phyloP scores from a whole-genome alignment of 2,797 vertebrate genomes.

The Odontamblyopus rebecca region DNA sequence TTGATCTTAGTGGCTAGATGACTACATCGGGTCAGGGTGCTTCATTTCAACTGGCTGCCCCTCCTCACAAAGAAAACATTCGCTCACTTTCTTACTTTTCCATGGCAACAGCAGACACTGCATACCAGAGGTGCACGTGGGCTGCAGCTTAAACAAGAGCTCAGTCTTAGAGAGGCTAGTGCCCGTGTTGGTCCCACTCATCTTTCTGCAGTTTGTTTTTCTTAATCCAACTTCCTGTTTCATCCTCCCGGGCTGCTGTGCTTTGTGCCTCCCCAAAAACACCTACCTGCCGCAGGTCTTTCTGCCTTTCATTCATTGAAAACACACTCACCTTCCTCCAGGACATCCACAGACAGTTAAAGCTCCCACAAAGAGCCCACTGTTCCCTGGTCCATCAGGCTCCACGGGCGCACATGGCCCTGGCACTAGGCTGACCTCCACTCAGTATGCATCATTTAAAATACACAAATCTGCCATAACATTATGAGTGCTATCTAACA shows the following conservation, averaged over 20 bases:
- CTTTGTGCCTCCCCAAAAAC: slow-evolving; percentile 33
- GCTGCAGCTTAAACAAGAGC: slow-evolving; percentile 75
- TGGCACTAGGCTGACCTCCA: slow-evolving; percentile 19
- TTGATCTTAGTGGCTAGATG: slow-evolving; percentile 9
- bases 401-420: slow-evolving; percentile 59
- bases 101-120: slow-evolving; percentile 79
- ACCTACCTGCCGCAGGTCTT: slow-evolving; percentile 13
- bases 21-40: slow-evolving; percentile 16
- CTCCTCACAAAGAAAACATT: slow-evolving; percentile 45
- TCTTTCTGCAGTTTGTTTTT: slow-evolving; percentile 17
- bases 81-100: slow-evolving; percentile 67
- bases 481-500: too few species aligned
- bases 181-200: slow-evolving; percentile 47
- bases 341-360: slow-evolving; percentile 44
- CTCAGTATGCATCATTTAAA: slow-evolving; percentile 1
- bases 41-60: slow-evolving; percentile 39
- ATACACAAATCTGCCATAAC: neutral
- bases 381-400: slow-evolving; percentile 68
- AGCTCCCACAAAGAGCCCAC: slow-evolving; percentile 63
- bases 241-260: slow-evolving; percentile 34
- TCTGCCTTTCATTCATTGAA: slow-evolving; percentile 18
- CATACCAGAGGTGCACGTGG: slow-evolving; percentile 78
- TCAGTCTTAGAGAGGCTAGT: slow-evolving; percentile 62
- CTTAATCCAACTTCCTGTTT: slow-evolving; percentile 20
- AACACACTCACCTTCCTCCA: slow-evolving; percentile 32